phyloP scores from a whole-genome alignment of 2,797 vertebrate species.

The Melanotaenia nigrans region DNA sequence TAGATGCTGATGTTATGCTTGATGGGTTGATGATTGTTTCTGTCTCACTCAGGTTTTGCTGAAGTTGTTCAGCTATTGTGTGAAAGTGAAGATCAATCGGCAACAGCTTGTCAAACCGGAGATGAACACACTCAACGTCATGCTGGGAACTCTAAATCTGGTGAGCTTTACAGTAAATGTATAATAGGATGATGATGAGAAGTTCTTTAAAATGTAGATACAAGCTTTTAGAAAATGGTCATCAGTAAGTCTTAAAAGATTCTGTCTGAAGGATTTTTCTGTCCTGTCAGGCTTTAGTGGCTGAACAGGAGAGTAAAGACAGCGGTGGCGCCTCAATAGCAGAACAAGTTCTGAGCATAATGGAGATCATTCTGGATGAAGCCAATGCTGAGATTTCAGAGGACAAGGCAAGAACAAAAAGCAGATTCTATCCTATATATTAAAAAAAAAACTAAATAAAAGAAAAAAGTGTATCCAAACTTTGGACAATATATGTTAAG shows the following conservation, averaged over 20 bases:
- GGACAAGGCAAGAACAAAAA: constrained; percentile 87
- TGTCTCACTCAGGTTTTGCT: constrained; percentile 87
- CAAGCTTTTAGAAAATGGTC: neutral
- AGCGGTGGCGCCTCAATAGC: constrained; percentile 96
- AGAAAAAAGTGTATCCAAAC: neutral
- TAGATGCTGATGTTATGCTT: neutral
- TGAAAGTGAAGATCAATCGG: constrained; percentile 97
- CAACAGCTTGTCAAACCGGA: constrained; percentile 97
- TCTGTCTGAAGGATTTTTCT: neutral
- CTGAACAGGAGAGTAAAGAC: constrained; percentile 98
- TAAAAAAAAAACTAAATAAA: neutral
- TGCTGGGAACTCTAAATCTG: constrained; percentile 97
- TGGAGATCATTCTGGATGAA: constrained; percentile 99
- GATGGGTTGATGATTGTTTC: neutral
- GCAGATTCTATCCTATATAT: neutral
- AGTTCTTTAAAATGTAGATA: neutral
- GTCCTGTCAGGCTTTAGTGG: constrained; percentile 90
- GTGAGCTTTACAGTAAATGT: constrained; percentile 74
- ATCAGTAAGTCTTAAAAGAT: no score
- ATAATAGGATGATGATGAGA: neutral
- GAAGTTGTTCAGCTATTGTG: constrained; percentile 98
- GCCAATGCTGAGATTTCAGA: constrained; percentile 98
- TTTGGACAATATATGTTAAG: neutral
- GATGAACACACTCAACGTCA: constrained; percentile 99
- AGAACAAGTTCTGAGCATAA: constrained; percentile 98